These are phyloP conservation scores for Struthidea cinerea DNA, from an alignment of 2,113 vertebrate genomes.

Conservation along the genomic window DNA sequence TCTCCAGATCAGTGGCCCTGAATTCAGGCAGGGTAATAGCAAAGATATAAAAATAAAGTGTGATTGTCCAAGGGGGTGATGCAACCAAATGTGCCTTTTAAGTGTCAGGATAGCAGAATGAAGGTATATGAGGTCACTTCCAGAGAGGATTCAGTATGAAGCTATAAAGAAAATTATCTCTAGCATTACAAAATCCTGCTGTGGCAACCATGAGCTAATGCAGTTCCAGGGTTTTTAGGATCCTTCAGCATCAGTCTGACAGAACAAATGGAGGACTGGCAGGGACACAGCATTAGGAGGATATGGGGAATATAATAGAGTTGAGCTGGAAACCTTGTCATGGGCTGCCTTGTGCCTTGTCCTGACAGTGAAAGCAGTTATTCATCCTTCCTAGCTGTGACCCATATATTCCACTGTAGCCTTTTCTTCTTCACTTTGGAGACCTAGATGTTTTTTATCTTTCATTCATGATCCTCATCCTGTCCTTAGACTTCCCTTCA, in stretches of 20 bases:
- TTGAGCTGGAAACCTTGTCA: background rate
- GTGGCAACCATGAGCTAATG: background rate
- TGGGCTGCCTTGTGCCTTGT: background rate
- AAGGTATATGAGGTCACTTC: background rate
- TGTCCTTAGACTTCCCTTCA: background rate
- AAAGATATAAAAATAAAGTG: background rate
- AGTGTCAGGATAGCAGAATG: background rate
- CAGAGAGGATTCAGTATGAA: background rate
- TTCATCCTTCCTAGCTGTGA: background rate
- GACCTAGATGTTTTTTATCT: background rate
- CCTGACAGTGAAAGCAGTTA: background rate
- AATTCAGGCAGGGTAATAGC: slow-evolving; percentile 24
- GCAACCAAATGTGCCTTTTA: background rate
- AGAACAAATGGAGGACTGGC: background rate
- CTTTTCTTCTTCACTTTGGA: background rate
- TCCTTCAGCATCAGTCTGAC: background rate
- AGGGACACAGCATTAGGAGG: background rate
- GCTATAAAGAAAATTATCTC: background rate
- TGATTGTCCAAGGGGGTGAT: background rate
- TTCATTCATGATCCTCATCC: background rate
- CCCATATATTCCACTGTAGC: background rate
- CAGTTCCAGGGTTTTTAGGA: background rate
- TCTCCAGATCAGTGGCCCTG: slow-evolving; percentile 5
- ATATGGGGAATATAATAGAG: background rate
- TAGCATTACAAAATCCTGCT: background rate